A percentile compares a stretch with the other conserved stretches of the same genome.
Evolutionary conservation across 2,888 invertebrate genomes (phyloP).

Genomic region (Apamea anceps): DNA sequence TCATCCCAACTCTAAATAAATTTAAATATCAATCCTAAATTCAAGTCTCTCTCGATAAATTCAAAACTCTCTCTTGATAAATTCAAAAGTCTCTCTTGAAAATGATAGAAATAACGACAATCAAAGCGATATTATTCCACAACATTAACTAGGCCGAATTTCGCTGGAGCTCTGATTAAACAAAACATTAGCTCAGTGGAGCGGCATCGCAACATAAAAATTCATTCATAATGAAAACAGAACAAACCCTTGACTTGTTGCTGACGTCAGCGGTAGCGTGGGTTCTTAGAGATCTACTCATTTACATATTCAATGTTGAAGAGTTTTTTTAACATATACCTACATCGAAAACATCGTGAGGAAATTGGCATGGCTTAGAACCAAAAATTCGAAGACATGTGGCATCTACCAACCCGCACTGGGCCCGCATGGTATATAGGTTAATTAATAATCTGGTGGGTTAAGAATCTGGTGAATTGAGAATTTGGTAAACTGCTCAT

Average conservation of each 20-base stretch:
- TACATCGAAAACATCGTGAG: too few species aligned
- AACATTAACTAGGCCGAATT: slow-evolving; percentile 41
- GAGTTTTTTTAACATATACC: background rate
- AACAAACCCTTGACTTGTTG: slow-evolving; percentile 49
- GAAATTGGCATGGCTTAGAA: too few species aligned
- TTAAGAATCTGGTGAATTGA: too few species aligned
- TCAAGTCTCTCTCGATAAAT: slow-evolving; percentile 15
- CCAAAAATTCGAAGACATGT: too few species aligned
- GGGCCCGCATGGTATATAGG: too few species aligned
- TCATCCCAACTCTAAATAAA: slow-evolving; percentile 16
- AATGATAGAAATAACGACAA: slow-evolving; percentile 32
- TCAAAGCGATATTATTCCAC: slow-evolving; percentile 43
- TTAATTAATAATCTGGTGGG: too few species aligned
- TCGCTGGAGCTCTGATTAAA: slow-evolving; percentile 45
- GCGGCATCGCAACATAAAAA: slow-evolving; percentile 45
- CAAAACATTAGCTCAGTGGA: slow-evolving; percentile 48
- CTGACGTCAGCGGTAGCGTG: slow-evolving; percentile 51
- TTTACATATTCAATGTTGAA: slow-evolving; percentile 7
- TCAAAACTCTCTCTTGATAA: slow-evolving; percentile 8
- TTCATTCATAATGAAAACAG: slow-evolving; percentile 44
- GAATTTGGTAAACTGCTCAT: too few species aligned
- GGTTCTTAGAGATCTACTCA: background rate
- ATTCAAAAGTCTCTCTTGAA: slow-evolving; percentile 17
- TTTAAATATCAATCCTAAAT: slow-evolving; percentile 24
- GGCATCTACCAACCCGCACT: too few species aligned